Conservation (phyloP, 1,140 invertebrate genomes). For the Melanaphis sacchari region DNA sequence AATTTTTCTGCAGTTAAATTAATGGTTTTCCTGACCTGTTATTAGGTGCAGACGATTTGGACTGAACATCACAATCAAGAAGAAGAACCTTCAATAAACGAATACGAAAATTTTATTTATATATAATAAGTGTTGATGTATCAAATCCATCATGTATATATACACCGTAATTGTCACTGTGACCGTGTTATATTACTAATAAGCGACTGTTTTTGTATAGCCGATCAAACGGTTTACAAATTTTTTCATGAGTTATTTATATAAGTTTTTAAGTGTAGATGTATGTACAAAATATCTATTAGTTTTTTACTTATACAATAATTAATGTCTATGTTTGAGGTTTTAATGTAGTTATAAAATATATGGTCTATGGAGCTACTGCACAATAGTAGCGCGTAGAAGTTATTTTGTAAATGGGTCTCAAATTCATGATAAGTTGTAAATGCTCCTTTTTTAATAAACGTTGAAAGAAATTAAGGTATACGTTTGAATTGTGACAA, state of each 20-base stretch:
- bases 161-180: not conserved
- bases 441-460: not conserved
- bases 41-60: slow-evolving; percentile 23
- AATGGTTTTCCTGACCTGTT: not conserved
- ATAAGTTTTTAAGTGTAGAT: not conserved
- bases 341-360: not conserved
- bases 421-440: not conserved
- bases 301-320: not conserved
- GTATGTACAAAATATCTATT: not conserved
- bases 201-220: not conserved
- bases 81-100: slow-evolving; percentile 64
- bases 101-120: slow-evolving; percentile 52
- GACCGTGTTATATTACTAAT: not conserved
- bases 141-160: not conserved
- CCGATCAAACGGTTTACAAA: not conserved
- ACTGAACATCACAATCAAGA: not conserved
- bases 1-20: not conserved
- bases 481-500: not conserved
- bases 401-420: not conserved
- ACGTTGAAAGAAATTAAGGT: not conserved
- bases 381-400: not conserved
- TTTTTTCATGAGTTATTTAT: not conserved
- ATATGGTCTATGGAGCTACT: not conserved
- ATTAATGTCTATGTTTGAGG: not conserved
- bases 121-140: not conserved